Percentiles rank a stretch among this genome's conserved stretches.
phyloP scores from a whole-genome alignment of 1,140 invertebrate species.

The Temnothorax nylanderi region DNA sequence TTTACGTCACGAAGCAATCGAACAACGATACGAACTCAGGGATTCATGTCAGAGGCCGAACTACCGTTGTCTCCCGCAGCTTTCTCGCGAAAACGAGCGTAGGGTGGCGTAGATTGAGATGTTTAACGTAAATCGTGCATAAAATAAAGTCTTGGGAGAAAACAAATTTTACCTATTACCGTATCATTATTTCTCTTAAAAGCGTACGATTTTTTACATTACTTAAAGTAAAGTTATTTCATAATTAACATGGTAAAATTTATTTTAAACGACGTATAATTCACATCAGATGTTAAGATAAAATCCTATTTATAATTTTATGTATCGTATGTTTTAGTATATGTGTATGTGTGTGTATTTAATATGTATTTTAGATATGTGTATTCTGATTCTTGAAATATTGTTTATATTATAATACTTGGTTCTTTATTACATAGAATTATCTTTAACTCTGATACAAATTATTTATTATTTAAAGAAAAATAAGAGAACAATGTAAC shows the following conservation, averaged over 20 bases:
- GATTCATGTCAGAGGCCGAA: slow-evolving; percentile 62
- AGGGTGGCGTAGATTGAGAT: neutral
- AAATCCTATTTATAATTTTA: neutral
- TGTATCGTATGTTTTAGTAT: too few relatives aligned
- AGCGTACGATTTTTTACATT: neutral
- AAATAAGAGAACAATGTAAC: neutral
- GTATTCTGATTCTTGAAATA: neutral
- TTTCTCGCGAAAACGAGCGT: slow-evolving; percentile 4
- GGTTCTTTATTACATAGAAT: too few relatives aligned
- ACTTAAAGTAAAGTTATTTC: neutral
- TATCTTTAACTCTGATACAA: too few relatives aligned
- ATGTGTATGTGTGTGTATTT: too few relatives aligned
- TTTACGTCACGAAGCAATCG: slow-evolving; percentile 40
- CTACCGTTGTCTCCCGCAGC: slow-evolving; percentile 54
- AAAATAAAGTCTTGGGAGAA: neutral
- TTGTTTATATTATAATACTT: neutral
- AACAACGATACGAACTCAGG: slow-evolving; percentile 52
- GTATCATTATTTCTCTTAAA: neutral
- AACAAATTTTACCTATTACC: neutral
- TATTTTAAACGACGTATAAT: neutral
- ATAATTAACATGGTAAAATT: neutral
- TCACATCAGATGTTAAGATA: neutral
- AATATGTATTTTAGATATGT: neutral
- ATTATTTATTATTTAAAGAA: too few relatives aligned
- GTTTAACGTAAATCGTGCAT: slow-evolving; percentile 7